A percentile compares a stretch with the other conserved stretches of the same genome.
Evolutionary conservation across 2,888 invertebrate genomes (phyloP).

Genomic region (Cynaeus angustus): DNA sequence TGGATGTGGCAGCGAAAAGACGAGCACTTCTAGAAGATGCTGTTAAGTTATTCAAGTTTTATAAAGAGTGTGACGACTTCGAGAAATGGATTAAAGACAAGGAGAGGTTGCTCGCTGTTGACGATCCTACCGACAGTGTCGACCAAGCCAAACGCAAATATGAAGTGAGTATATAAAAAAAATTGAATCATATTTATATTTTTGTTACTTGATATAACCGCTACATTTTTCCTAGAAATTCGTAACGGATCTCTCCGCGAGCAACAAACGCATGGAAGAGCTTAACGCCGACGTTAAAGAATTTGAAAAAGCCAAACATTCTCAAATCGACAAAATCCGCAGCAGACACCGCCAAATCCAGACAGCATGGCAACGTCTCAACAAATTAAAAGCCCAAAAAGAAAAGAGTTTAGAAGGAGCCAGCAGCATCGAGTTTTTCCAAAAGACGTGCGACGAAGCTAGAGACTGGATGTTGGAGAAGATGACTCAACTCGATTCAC

Average conservation of each 20-base stretch:
- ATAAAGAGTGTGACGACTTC: constrained; percentile 97
- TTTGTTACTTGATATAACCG: too few relatives aligned
- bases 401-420: constrained; percentile 90
- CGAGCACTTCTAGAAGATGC: constrained; percentile 92
- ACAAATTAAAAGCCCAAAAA: constrained; percentile 89
- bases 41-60: constrained; percentile 93
- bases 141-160: constrained; percentile 96
- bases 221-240: constrained; percentile 82
- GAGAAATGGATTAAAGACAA: constrained; percentile 98
- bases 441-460: constrained; percentile 96
- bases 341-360: constrained; percentile 88
- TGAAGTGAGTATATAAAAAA: constrained; percentile 76
- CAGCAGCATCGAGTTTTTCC: constrained; percentile 92
- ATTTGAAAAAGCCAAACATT: constrained; percentile 88
- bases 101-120: constrained; percentile 88
- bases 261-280: constrained; percentile 91
- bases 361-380: constrained; percentile 90
- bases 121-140: constrained; percentile 91
- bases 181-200: too few relatives aligned
- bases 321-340: constrained; percentile 87
- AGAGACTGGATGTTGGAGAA: constrained; percentile 99
- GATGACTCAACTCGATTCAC: constrained; percentile 89
- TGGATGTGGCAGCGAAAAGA: constrained; percentile 85
- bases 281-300: constrained; percentile 91
- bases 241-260: constrained; percentile 95